Conservation (phyloP, 2,797 vertebrate genomes). For the Ficedula albicollis region DNA sequence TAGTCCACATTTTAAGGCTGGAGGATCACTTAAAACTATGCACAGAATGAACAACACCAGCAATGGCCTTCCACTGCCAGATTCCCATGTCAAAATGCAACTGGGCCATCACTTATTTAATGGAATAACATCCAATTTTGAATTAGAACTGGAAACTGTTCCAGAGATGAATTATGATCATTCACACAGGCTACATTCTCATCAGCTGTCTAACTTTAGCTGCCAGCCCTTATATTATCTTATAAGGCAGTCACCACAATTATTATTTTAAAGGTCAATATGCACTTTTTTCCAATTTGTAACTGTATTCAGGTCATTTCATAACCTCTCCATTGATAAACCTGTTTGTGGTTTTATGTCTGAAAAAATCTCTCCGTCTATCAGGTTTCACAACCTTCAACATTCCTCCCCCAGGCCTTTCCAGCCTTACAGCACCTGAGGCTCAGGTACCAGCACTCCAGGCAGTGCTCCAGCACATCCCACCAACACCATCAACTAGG, state of each 20-base stretch:
- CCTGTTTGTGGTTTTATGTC: not conserved
- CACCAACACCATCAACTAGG: rapidly evolving
- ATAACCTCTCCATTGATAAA: not conserved
- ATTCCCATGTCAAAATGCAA: rapidly evolving
- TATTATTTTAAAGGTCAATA: not conserved
- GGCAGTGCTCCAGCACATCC: not conserved
- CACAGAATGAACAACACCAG: not conserved
- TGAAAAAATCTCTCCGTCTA: not conserved
- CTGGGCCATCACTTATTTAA: not conserved
- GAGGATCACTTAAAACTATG: not conserved
- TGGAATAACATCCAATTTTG: not conserved
- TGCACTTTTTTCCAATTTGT: not conserved
- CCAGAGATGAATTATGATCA: not conserved
- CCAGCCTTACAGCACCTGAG: not conserved
- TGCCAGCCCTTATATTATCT: not conserved
- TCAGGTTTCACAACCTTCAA: not conserved
- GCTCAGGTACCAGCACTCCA: not conserved
- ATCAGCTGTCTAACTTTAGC: not conserved
- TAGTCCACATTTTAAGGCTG: not conserved
- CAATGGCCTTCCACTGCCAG: not conserved
- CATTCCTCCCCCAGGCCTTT: not conserved
- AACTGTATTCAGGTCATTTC: not conserved
- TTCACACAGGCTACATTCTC: not conserved
- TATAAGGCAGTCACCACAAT: not conserved
- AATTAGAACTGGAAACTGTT: not conserved